A percentile compares a stretch with the other conserved stretches of the same genome.
phyloP scores from a whole-genome alignment of 2,888 invertebrate species.

The Rhynchonema sp. region DNA sequence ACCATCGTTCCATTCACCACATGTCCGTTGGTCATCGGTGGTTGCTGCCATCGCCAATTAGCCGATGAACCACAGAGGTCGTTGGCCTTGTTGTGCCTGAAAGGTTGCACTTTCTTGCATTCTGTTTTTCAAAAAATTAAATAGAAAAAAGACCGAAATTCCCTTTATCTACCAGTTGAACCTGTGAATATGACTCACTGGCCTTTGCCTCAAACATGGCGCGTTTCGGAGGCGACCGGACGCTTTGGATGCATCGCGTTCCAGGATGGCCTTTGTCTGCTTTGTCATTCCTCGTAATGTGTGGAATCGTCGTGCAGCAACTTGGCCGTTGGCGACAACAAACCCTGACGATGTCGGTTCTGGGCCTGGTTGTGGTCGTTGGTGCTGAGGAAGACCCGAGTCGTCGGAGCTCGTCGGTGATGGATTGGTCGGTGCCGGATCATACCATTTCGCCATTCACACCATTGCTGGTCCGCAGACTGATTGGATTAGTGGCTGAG shows the following conservation, averaged over 20 bases:
- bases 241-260: background rate
- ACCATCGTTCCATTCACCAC: no score
- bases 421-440: background rate
- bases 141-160: no score
- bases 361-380: conserved; percentile 7
- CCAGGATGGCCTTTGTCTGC: no score
- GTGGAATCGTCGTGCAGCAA: background rate
- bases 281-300: background rate
- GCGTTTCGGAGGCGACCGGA: background rate
- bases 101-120: background rate
- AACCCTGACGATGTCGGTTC: no score
- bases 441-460: no score
- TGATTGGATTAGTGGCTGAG: no score
- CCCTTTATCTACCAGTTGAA: no score
- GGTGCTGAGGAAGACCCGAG: conserved; percentile 6
- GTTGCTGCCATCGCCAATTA: background rate
- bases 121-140: no score
- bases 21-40: background rate
- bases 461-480: no score
- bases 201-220: background rate
- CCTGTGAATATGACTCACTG: no score
- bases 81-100: background rate
- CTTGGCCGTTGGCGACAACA: background rate
- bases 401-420: conserved; percentile 6
- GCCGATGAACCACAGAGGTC: background rate